phyloP scores from a whole-genome alignment of 2,797 vertebrate species.

The Chaetophractus vellerosus region DNA sequence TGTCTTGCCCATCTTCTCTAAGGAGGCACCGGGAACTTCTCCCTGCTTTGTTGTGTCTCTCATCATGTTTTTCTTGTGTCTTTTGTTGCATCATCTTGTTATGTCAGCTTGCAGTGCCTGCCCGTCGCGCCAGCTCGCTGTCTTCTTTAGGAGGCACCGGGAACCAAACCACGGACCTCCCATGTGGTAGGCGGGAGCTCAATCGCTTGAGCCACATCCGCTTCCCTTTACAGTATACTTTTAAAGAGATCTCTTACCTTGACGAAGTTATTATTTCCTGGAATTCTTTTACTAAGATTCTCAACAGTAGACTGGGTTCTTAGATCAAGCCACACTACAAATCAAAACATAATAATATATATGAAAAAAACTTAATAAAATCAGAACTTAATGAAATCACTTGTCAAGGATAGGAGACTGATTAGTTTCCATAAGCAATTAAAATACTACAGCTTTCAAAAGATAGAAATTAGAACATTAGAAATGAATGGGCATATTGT shows the following conservation, averaged over 20 bases:
- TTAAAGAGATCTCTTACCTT: slow-evolving; percentile 92
- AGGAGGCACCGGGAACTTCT: too few species aligned
- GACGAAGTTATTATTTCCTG: slow-evolving; percentile 96
- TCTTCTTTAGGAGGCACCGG: too few species aligned
- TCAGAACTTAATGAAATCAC: slow-evolving; percentile 75
- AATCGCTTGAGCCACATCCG: too few species aligned
- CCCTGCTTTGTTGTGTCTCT: too few species aligned
- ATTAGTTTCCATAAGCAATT: slow-evolving; percentile 83
- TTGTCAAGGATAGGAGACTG: slow-evolving; percentile 62
- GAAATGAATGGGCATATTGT: slow-evolving; percentile 79
- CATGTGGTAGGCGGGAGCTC: too few species aligned
- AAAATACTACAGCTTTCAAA: slow-evolving; percentile 77
- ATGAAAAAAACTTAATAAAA: slow-evolving; percentile 74
- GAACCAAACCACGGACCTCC: too few species aligned
- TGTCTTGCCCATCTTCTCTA: too few species aligned
- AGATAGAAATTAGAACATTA: slow-evolving; percentile 83
- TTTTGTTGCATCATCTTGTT: too few species aligned
- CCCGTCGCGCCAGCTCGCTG: too few species aligned
- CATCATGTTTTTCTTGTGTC: too few species aligned
- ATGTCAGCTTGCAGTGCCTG: too few species aligned
- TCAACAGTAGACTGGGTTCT: slow-evolving; percentile 99
- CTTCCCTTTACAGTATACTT: neutral
- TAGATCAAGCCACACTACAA: slow-evolving; percentile 97
- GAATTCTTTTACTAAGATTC: slow-evolving; percentile 95
- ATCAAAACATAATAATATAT: slow-evolving; percentile 78